phyloP scores from a whole-genome alignment of 2,797 vertebrate species.

The Diceros bicornis region DNA sequence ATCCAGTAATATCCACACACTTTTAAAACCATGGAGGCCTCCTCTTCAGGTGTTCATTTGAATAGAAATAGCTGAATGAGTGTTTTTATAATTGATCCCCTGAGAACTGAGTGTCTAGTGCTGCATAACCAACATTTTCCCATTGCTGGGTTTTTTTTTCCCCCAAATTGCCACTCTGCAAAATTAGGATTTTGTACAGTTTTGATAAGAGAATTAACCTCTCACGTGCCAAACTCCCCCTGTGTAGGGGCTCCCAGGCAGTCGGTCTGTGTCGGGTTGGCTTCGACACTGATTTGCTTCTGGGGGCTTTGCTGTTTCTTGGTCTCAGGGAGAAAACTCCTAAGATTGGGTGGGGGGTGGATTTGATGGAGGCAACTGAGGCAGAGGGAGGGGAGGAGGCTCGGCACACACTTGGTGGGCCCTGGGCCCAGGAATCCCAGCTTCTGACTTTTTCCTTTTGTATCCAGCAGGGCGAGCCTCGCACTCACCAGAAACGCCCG shows the following conservation, averaged over 20 bases:
- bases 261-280: accelerated
- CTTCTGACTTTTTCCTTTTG: background rate
- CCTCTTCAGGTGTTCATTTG: conserved; percentile 96
- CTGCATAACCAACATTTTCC: conserved; percentile 93
- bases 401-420: no score
- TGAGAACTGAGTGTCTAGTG: conserved; percentile 92
- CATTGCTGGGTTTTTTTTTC: conserved; percentile 88
- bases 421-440: accelerated
- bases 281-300: background rate
- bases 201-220: conserved; percentile 92
- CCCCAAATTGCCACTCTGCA: conserved; percentile 91
- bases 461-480: accelerated
- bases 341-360: background rate
- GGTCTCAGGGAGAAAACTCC: background rate
- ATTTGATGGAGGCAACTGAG: accelerated
- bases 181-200: conserved; percentile 92
- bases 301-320: background rate
- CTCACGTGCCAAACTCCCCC: conserved; percentile 84
- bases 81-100: conserved; percentile 96
- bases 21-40: conserved; percentile 93
- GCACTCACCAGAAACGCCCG: accelerated
- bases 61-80: conserved; percentile 95
- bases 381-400: background rate
- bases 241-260: background rate
- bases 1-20: conserved; percentile 93